These are phyloP conservation scores for Heliconius hermathena DNA, from an alignment of 1,140 invertebrate genomes.

Conservation along the genomic window DNA sequence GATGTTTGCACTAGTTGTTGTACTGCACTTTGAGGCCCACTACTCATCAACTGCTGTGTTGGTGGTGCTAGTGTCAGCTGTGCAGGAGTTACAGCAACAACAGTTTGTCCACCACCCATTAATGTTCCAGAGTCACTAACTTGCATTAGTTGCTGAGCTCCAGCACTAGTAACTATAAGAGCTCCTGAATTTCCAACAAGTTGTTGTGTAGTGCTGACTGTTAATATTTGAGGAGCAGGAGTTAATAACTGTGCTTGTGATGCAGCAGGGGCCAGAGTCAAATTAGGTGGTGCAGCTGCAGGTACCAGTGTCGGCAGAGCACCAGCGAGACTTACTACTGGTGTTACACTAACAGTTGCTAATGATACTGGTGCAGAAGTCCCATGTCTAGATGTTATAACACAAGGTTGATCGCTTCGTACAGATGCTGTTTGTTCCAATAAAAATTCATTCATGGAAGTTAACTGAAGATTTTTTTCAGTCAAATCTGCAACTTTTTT, in stretches of 20 bases:
- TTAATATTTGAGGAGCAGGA: slow-evolving; percentile 73
- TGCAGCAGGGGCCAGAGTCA: slow-evolving; percentile 68
- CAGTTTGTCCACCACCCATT: slow-evolving; percentile 75
- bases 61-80: slow-evolving; percentile 72
- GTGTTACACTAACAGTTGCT: slow-evolving; percentile 76
- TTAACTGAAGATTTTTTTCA: slow-evolving; percentile 74
- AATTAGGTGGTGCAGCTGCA: slow-evolving; percentile 65
- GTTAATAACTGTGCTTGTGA: slow-evolving; percentile 72
- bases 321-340: slow-evolving; percentile 72
- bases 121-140: slow-evolving; percentile 75
- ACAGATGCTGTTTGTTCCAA: slow-evolving; percentile 69
- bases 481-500: slow-evolving; percentile 74
- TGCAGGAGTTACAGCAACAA: slow-evolving; percentile 73
- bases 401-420: slow-evolving; percentile 69
- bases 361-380: slow-evolving; percentile 74
- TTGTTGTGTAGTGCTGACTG: slow-evolving; percentile 76
- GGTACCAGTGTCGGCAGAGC: slow-evolving; percentile 69
- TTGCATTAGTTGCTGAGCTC: slow-evolving; percentile 77
- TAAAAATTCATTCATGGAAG: slow-evolving; percentile 79
- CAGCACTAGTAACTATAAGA: slow-evolving; percentile 76
- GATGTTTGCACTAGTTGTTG: slow-evolving; percentile 74
- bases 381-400: slow-evolving; percentile 74
- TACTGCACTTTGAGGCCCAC: slow-evolving; percentile 65
- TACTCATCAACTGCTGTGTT: slow-evolving; percentile 69
- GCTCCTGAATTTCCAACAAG: slow-evolving; percentile 74